These are phyloP conservation scores for Xenopus borealis DNA, from an alignment of 2,113 vertebrate species.

Conservation along the genomic window DNA sequence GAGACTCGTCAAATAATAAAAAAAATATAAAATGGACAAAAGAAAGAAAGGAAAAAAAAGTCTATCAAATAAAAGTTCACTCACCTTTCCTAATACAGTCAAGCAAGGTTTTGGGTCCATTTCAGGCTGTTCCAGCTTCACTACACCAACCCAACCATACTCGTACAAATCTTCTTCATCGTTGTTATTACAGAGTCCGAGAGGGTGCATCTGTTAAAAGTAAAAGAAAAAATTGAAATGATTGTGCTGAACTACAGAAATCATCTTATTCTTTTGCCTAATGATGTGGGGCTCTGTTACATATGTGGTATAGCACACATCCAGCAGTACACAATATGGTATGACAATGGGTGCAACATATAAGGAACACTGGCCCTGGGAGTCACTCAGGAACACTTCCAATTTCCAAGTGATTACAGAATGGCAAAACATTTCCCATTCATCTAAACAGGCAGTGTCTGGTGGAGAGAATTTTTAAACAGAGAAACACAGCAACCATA, in stretches of 20 bases:
- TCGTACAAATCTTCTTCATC: slow-evolving; percentile 96
- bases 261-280: too few relatives aligned
- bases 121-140: slow-evolving; percentile 94
- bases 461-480: too few relatives aligned
- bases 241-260: not conserved
- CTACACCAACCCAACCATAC: slow-evolving; percentile 99
- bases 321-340: too few relatives aligned
- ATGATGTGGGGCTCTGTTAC: too few relatives aligned
- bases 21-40: not conserved
- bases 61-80: not conserved
- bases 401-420: too few relatives aligned
- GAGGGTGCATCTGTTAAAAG: slow-evolving; percentile 88
- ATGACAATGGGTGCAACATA: too few relatives aligned
- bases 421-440: too few relatives aligned
- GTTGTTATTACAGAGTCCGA: slow-evolving; percentile 95
- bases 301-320: too few relatives aligned
- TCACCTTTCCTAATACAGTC: slow-evolving; percentile 96
- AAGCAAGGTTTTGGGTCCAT: slow-evolving; percentile 94
- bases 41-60: not conserved
- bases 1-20: too few relatives aligned
- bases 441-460: too few relatives aligned
- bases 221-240: slow-evolving; percentile 15
- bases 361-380: too few relatives aligned
- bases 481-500: not conserved
- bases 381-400: too few relatives aligned